A percentile compares a stretch with the other conserved stretches of the same genome.
Evolutionary conservation across 2,113 vertebrate species (phyloP).

Genomic region (Hucho hucho): DNA sequence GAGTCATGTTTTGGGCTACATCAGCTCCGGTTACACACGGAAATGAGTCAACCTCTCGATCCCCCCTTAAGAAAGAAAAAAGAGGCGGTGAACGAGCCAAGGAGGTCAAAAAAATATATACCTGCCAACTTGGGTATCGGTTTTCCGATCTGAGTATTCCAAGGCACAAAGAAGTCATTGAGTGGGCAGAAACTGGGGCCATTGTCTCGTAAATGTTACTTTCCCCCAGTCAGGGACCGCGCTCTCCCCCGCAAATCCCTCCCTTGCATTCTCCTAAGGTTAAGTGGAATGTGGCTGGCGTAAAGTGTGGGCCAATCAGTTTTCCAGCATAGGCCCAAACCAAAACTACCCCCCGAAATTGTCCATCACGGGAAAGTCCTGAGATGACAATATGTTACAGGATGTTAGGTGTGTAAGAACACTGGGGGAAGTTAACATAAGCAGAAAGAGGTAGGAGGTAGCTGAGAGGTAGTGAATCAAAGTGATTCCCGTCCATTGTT

Average conservation of each 20-base stretch:
- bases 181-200: conserved; percentile 74
- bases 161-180: conserved; percentile 77
- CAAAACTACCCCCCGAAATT: background rate
- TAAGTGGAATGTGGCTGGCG: conserved; percentile 69
- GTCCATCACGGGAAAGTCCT: background rate
- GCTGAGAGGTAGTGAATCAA: background rate
- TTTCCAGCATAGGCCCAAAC: conserved; percentile 21
- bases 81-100: conserved; percentile 3
- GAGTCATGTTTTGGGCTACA: conserved; percentile 1
- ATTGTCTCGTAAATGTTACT: conserved; percentile 82
- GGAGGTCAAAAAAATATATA: conserved; percentile 46
- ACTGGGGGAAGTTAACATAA: background rate
- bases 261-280: conserved; percentile 71
- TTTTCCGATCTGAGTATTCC: conserved; percentile 76
- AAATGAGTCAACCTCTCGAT: conserved; percentile 53
- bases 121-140: conserved; percentile 71
- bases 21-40: conserved; percentile 30
- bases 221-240: conserved; percentile 62
- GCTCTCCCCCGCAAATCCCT: conserved; percentile 59
- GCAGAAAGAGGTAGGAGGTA: background rate
- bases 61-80: conserved; percentile 34
- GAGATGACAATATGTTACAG: background rate
- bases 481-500: background rate
- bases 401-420: background rate
- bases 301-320: conserved; percentile 38